Evolutionary conservation across 2,797 vertebrate species (phyloP).

Genomic region (Coendou prehensilis): DNA sequence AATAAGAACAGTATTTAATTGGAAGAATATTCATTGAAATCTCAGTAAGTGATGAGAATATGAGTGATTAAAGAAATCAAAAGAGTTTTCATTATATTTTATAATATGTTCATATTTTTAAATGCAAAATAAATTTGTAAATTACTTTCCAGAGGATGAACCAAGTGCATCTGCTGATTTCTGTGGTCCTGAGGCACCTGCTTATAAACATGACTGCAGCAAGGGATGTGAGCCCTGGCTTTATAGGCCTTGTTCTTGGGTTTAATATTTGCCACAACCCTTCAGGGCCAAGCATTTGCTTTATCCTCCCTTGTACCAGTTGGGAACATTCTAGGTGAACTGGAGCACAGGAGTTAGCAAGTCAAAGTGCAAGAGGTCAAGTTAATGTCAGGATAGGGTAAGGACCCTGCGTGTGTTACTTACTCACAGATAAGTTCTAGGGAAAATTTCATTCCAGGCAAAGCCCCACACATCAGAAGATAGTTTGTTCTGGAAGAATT

Average conservation of each 20-base stretch:
- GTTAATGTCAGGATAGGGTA: background rate
- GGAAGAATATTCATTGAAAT: conserved; percentile 13
- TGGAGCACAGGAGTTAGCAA: background rate
- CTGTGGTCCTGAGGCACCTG: background rate
- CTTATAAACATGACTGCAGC: background rate
- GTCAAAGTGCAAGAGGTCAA: background rate
- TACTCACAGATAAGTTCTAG: background rate
- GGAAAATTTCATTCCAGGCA: background rate
- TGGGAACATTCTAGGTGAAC: conserved; percentile 6
- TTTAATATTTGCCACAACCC: background rate
- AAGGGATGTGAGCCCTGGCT: background rate
- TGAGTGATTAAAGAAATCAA: background rate
- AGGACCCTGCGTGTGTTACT: background rate
- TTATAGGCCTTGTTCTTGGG: background rate
- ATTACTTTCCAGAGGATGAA: background rate
- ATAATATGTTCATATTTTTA: background rate
- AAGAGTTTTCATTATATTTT: background rate
- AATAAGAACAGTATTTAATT: background rate
- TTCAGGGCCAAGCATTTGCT: background rate
- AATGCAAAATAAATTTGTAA: background rate
- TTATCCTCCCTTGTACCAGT: background rate
- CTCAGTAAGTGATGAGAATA: background rate
- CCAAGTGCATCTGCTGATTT: background rate
- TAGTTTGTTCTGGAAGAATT: background rate
- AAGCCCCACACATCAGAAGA: background rate